Base-by-base conservation (phyloP, 2,113 vertebrate genomes). In the Pao palembangensis region DNA sequence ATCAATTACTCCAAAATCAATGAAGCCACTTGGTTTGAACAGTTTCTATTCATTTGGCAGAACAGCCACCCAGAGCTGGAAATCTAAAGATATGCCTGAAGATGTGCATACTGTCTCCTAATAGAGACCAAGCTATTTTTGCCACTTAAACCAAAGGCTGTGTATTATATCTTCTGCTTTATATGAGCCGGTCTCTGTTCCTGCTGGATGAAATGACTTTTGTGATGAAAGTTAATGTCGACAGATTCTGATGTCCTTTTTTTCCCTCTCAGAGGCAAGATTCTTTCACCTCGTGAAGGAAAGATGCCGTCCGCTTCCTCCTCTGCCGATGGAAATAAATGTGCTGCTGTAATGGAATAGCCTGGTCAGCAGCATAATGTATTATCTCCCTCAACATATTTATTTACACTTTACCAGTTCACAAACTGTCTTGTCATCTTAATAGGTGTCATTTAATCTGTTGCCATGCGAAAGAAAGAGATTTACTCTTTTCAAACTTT, bases 371-470 rank as follows among this genome's bases (percentile, higher is more conserved):
- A 87, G 81, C 79, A 84, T 91, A 90, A 92, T 90, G 81, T 91
- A 92, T 92, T 89, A 92, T 92, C 88, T 89, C 82, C 79, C 88
- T 88, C 89, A 84, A 79, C 49, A 78, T 90, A 85, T 91, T 92
- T 91, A 92, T 92, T 92, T 92, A 92, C 88, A 91, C 88, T 90
- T 88, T 91, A 88, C 90, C 90, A 87, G 87, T 81, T 86, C 83
- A 81, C 88, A 92, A 88, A 90, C 91, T 91, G 90, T 87, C 85
- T 87, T 91, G 90, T 91, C 90, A 87, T 89, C 85, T 83, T 88
- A 91, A 90, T 88, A 83, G 87, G 71, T 66, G 82, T 88, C 85
- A 86, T 92, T 92, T 91, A 87, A 93, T 93, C 82, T 90, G 86
- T 88, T 88, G 83, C 88, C 82, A 83, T 73, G 71, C 72, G 89